Evolutionary conservation across 2,113 vertebrate species (phyloP), one percentile per base, ranked within the genome.

Genomic region (Phainopepla nitens): DNA sequence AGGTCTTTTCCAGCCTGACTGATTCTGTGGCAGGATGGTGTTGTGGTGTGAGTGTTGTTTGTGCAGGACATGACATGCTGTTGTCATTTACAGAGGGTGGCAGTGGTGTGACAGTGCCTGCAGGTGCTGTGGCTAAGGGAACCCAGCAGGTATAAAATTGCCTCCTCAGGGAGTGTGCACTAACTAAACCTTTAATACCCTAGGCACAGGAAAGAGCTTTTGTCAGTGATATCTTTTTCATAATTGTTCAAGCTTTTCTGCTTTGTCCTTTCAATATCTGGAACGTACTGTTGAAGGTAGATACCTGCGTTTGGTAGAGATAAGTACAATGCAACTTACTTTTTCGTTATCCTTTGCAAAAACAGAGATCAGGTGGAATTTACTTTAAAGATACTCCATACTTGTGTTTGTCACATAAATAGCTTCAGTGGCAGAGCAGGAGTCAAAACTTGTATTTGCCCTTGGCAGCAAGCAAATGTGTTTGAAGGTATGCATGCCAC

Each of bases 311-410:
- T 72, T 80, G 29, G 3, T 51, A 56, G 49, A 21, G 24, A n/a
- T 20, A 54, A 22, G 2, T 39, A 6, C 6, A 56, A 7, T 5
- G 5, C 15, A 20, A 2, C 20, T 11, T 27, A 13, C 0, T 21
- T 15, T 14, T 25, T 22, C 17, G 44, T 4, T 8, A 65, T 36
- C 15, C 6, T 62, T 45, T 64, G 21, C 19, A 58, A 61, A 66
- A 70, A 4, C 12, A 31, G 51, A 76, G 36, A 7, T 36, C 10
- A 19, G 9, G 11, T 41, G 21, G 41, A 85, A 36, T 66, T 78
- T 49, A 27, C 16, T 68, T 50, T 27, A 51, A 57, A 56, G 14
- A 6, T 44, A n/a, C 29, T 42, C 16, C 4, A 0, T 11, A 2
- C 31, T 35, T 44, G 17, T n/a, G n/a, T 36, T 35, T 58, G 6